A percentile compares a stretch with the other conserved stretches of the same genome.
phyloP scores from a whole-genome alignment of 2,113 vertebrate genomes.

The Hemichromis elongatus region DNA sequence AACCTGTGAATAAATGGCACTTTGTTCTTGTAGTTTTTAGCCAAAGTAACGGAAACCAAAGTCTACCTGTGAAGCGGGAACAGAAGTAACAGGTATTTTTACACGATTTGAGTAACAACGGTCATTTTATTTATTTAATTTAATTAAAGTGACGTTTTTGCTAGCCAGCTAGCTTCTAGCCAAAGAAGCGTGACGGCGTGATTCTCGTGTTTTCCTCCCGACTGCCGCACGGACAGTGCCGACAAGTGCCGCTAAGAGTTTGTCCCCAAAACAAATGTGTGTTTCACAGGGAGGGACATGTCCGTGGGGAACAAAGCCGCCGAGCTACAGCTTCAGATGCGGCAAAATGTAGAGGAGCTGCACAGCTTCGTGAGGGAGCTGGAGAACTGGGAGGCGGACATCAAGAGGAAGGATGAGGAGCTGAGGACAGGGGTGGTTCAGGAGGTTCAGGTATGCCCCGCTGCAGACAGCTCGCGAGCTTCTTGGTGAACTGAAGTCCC shows the following conservation, averaged over 20 bases:
- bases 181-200: not conserved
- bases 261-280: not conserved
- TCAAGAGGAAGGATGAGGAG: constrained; percentile 86
- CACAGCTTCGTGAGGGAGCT: constrained; percentile 90
- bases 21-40: not conserved
- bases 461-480: not conserved
- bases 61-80: not conserved
- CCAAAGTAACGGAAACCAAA: not conserved
- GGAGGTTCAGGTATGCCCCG: constrained; percentile 65
- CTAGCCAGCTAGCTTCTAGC: constrained; percentile 21
- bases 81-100: not conserved
- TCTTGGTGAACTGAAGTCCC: not conserved
- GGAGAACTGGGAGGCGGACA: constrained; percentile 89
- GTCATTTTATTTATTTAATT: not conserved
- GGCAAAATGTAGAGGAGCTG: constrained; percentile 90
- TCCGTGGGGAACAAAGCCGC: constrained; percentile 80
- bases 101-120: not conserved
- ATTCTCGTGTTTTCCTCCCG: not conserved
- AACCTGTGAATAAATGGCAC: not conserved
- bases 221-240: not conserved
- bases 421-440: constrained; percentile 71
- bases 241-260: not conserved
- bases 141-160: not conserved
- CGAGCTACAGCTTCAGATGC: constrained; percentile 89
- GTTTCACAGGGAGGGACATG: constrained; percentile 68